phyloP scores from a whole-genome alignment of 2,113 vertebrate species.

The Anser brachyrhynchus region DNA sequence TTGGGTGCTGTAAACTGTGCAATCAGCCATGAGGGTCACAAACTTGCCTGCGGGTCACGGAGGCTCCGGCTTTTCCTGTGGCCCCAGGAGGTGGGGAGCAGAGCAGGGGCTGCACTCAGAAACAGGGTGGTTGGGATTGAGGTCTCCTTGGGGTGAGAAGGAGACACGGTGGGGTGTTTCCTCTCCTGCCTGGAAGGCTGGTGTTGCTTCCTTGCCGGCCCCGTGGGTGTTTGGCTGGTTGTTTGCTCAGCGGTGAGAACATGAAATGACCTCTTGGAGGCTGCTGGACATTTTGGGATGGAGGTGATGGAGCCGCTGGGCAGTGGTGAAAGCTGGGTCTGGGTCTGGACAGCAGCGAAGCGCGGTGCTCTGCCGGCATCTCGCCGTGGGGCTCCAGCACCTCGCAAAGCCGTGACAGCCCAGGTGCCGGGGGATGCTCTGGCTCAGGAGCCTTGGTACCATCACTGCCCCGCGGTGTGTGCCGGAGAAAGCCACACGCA shows the following conservation, averaged over 20 bases:
- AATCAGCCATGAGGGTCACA: slow-evolving; percentile 82
- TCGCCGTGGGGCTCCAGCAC: not conserved
- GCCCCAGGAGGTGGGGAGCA: not conserved
- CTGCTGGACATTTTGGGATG: not conserved
- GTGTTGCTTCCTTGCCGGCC: not conserved
- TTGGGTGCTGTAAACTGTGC: slow-evolving; percentile 19
- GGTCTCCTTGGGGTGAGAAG: not conserved
- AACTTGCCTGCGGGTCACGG: slow-evolving; percentile 56
- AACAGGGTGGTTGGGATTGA: not conserved
- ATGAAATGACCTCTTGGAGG: not conserved
- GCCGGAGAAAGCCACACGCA: fast-evolving
- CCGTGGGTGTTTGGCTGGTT: no score
- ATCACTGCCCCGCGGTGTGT: fast-evolving
- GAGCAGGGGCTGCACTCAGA: not conserved
- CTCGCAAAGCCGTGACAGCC: no score
- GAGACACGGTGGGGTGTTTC: not conserved
- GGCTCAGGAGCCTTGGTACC: no score
- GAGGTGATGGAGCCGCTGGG: not conserved
- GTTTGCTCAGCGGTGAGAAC: not conserved
- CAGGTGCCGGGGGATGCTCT: no score
- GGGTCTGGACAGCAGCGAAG: fast-evolving
- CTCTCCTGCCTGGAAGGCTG: not conserved
- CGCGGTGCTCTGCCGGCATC: not conserved
- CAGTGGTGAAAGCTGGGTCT: not conserved
- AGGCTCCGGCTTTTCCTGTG: not conserved